Percentiles rank a stretch among this genome's conserved stretches.
Conservation (phyloP, 2,797 vertebrate genomes). For the Bovichtus diacanthus region DNA sequence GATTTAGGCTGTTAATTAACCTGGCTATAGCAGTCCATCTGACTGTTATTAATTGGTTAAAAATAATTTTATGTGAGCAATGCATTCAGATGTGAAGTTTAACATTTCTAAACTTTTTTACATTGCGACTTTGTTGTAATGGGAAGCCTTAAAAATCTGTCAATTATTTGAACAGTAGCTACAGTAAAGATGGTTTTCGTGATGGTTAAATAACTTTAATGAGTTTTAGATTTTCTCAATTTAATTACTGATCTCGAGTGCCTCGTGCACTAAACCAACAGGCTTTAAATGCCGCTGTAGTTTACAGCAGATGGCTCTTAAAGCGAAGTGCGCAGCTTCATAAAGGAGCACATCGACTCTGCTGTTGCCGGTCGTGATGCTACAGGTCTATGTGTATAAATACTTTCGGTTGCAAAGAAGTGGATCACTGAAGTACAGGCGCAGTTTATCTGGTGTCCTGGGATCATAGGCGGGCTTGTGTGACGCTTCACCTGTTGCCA, state of each 20-base stretch:
- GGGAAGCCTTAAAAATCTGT: neutral
- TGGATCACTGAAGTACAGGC: neutral
- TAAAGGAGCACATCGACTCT: neutral
- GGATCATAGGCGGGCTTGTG: neutral
- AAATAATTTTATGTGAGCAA: neutral
- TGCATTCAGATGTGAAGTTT: neutral
- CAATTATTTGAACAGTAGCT: neutral
- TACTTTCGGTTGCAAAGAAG: neutral
- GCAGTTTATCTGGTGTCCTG: neutral
- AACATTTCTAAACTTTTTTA: neutral
- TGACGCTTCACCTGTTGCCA: neutral
- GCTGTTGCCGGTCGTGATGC: conserved; percentile 8
- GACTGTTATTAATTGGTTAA: neutral
- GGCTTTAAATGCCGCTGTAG: neutral
- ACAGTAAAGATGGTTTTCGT: neutral
- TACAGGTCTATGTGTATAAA: neutral
- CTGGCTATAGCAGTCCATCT: neutral
- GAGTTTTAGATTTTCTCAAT: neutral
- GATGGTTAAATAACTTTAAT: neutral
- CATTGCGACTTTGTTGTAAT: neutral
- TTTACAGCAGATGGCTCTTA: neutral
- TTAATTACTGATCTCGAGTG: neutral
- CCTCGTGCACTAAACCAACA: neutral
- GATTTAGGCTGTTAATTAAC: neutral
- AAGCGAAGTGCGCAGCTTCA: neutral